phyloP scores from a whole-genome alignment of 2,797 vertebrate species.

The Anomalospiza imberbis region DNA sequence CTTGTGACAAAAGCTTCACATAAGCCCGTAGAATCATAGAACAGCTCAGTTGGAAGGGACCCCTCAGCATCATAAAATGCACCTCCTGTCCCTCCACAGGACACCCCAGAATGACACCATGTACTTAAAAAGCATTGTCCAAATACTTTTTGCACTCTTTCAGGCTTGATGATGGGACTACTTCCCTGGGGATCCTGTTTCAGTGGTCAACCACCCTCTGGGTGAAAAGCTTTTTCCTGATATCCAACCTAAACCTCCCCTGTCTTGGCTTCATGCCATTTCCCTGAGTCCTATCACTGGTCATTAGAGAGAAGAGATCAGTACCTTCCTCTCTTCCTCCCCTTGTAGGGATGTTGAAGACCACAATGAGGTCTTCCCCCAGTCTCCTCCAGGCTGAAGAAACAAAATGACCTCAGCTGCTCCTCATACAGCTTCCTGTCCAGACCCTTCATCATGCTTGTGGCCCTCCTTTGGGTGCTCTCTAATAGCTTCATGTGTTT shows the following conservation, averaged over 20 bases:
- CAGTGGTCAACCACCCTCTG: neutral
- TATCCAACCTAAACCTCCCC: neutral
- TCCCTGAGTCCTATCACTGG: too few species aligned
- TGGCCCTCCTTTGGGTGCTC: neutral
- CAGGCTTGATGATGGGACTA: neutral
- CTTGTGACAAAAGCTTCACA: neutral
- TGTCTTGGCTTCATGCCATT: neutral
- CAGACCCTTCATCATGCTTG: neutral
- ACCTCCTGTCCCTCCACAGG: neutral
- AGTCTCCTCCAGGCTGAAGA: neutral
- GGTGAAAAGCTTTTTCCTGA: neutral
- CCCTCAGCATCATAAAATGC: neutral
- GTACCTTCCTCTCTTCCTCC: neutral
- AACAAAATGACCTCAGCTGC: neutral
- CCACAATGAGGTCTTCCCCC: accelerated
- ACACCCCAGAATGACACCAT: neutral
- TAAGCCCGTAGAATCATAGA: neutral
- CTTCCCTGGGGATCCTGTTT: neutral
- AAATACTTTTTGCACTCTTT: neutral
- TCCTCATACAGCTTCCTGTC: accelerated
- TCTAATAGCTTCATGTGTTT: neutral
- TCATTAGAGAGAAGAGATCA: neutral
- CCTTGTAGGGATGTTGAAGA: neutral
- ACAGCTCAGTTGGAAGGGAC: neutral
- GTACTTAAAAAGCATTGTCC: neutral